Evolutionary conservation across 2,113 vertebrate genomes (phyloP).

Genomic region (Gymnarchus niloticus): DNA sequence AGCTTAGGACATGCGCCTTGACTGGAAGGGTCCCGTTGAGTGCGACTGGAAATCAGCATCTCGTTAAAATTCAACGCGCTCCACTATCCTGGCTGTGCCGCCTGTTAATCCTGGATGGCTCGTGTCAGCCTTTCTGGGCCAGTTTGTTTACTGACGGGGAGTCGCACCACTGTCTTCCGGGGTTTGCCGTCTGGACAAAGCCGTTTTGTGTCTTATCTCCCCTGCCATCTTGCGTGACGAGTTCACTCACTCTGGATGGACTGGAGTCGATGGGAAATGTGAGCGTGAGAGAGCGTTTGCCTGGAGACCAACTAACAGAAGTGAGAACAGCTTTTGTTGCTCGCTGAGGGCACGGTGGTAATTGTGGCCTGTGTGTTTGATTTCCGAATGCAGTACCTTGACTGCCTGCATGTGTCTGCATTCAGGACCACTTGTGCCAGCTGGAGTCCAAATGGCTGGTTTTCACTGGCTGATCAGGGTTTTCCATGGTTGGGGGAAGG

Average conservation of each 20-base stretch:
- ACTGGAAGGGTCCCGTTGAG: too few species aligned
- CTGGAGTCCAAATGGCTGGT: background rate
- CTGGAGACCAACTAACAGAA: background rate
- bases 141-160: background rate
- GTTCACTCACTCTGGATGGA: background rate
- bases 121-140: background rate
- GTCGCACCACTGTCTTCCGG: background rate
- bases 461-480: background rate
- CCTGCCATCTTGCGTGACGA: background rate
- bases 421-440: too few species aligned
- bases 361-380: background rate
- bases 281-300: background rate
- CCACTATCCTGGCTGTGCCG: background rate
- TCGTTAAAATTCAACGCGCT: too few species aligned
- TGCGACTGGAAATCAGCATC: too few species aligned
- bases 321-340: background rate
- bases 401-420: background rate
- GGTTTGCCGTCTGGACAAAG: background rate
- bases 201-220: background rate
- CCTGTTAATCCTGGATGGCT: background rate
- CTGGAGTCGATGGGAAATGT: background rate
- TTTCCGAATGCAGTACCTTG: too few species aligned
- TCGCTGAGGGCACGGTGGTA: background rate
- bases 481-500: too few species aligned
- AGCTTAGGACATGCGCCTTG: too few species aligned